A percentile compares a stretch with the other conserved stretches of the same genome.
Evolutionary conservation across 2,888 invertebrate genomes (phyloP).

Genomic region (Ormia ochracea): DNA sequence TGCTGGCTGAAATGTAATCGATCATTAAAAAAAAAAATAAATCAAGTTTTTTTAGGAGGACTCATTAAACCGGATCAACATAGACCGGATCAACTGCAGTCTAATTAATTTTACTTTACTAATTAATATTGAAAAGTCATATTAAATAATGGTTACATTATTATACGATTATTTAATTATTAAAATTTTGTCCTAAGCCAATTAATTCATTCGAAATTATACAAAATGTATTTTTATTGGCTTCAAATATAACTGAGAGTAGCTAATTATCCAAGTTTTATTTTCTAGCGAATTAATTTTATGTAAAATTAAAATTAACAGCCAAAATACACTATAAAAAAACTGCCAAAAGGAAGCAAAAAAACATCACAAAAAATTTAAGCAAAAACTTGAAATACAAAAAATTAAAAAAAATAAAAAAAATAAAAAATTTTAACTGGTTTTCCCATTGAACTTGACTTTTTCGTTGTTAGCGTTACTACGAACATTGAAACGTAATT

Average conservation of each 20-base stretch:
- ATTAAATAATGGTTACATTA: too few species aligned
- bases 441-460: conserved; percentile 51
- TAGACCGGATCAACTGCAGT: too few species aligned
- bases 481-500: conserved; percentile 17
- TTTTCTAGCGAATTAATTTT: not conserved
- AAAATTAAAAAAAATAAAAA: not conserved
- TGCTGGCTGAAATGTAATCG: too few species aligned
- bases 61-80: too few species aligned
- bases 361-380: conserved; percentile 6
- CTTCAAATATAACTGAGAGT: not conserved
- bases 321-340: not conserved
- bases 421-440: conserved; percentile 12
- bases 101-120: too few species aligned
- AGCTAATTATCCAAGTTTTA: not conserved
- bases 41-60: too few species aligned
- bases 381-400: conserved; percentile 7
- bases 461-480: not conserved
- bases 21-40: too few species aligned
- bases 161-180: too few species aligned
- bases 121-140: too few species aligned
- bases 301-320: conserved; percentile 35
- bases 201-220: too few species aligned
- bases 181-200: too few species aligned
- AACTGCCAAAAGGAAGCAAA: conserved; percentile 10
- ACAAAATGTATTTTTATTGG: too few species aligned